Conservation (phyloP, 1,140 invertebrate genomes). For the Coelopa frigida region DNA sequence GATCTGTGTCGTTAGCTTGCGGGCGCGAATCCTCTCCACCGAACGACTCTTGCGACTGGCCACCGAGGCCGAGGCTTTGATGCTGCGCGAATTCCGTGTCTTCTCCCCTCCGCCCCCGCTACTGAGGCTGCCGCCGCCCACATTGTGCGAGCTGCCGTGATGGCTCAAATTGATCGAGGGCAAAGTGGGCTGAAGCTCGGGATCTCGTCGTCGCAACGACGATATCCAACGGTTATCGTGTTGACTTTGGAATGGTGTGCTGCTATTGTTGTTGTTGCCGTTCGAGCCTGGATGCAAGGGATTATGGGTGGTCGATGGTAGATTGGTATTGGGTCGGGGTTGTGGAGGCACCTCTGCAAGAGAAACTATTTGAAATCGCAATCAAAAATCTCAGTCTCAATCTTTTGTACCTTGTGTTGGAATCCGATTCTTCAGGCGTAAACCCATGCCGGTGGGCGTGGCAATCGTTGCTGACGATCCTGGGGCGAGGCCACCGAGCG, state of each 20-base stretch:
- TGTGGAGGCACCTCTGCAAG: slow-evolving; percentile 36
- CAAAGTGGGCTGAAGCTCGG: slow-evolving; percentile 57
- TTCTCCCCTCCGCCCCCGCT: slow-evolving; percentile 16
- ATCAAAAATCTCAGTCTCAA: not conserved
- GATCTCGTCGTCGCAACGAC: slow-evolving; percentile 55
- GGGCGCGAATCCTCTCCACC: slow-evolving; percentile 47
- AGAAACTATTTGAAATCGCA: not conserved
- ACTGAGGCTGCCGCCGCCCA: slow-evolving; percentile 11
- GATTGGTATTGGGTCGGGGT: slow-evolving; percentile 23
- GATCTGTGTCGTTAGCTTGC: slow-evolving; percentile 31
- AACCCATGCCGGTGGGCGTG: slow-evolving; percentile 36
- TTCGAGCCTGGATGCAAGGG: slow-evolving; percentile 8
- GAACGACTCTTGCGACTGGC: slow-evolving; percentile 48
- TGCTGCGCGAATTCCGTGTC: slow-evolving; percentile 25
- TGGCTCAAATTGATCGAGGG: slow-evolving; percentile 51
- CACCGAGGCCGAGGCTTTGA: slow-evolving; percentile 25
- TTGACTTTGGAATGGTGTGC: slow-evolving; percentile 30
- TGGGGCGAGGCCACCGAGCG: slow-evolving; percentile 19
- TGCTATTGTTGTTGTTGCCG: slow-evolving; percentile 1
- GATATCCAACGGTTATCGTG: slow-evolving; percentile 42
- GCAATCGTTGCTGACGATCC: slow-evolving; percentile 10
- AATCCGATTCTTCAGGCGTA: slow-evolving; percentile 29
- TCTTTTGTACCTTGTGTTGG: slow-evolving; percentile 38
- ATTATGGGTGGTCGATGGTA: slow-evolving; percentile 9
- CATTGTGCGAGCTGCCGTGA: slow-evolving; percentile 33